Percentiles rank a stretch among this genome's conserved stretches.
These are phyloP conservation scores for Guaruba guarouba DNA, from an alignment of 2,113 vertebrate genomes.

Conservation along the genomic window DNA sequence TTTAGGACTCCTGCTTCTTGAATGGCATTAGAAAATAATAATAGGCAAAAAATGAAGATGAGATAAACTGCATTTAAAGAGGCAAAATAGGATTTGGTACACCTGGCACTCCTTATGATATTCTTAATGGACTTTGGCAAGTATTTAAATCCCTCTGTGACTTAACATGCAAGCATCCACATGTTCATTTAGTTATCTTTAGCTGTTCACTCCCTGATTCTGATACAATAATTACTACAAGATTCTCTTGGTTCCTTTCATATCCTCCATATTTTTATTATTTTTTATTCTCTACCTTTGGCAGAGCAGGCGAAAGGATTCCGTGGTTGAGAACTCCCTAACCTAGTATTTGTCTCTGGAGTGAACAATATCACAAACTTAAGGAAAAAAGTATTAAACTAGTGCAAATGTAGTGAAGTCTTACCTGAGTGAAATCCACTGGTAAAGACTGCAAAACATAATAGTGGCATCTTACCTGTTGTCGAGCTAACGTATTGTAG, in stretches of 20 bases:
- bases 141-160: neutral
- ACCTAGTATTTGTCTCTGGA: neutral
- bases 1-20: neutral
- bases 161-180: neutral
- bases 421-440: neutral
- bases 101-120: neutral
- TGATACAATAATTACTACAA: neutral
- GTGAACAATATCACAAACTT: neutral
- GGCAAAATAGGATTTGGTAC: neutral
- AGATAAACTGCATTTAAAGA: neutral
- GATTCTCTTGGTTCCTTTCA: neutral
- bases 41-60: neutral
- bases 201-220: neutral
- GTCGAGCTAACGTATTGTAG: neutral
- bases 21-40: neutral
- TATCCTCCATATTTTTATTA: neutral
- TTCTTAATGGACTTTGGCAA: neutral
- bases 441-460: neutral
- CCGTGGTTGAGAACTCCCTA: neutral
- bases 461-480: neutral
- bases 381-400: neutral
- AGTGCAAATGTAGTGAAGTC: neutral
- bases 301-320: neutral
- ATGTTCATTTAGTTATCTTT: neutral
- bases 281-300: neutral